A percentile compares a stretch with the other conserved stretches of the same genome.
Evolutionary conservation across 2,797 vertebrate species (phyloP).

Genomic region (Ataeniobius toweri): DNA sequence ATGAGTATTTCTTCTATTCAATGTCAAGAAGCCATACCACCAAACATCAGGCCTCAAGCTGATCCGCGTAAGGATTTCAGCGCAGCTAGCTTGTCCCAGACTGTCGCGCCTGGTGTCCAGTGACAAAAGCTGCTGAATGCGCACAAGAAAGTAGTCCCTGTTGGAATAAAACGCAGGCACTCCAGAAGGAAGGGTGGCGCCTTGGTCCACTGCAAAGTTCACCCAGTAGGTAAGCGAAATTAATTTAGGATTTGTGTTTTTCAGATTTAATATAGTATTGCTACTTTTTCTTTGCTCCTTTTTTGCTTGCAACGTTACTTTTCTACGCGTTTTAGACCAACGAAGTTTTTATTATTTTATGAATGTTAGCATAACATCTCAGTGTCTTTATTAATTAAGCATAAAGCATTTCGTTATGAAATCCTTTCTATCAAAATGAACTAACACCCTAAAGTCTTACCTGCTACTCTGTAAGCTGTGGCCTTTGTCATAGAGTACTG

Average conservation of each 20-base stretch:
- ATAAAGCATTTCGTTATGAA: neutral
- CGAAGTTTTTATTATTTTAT: neutral
- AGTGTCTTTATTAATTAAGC: neutral
- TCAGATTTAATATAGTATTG: neutral
- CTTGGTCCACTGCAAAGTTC: constrained; percentile 71
- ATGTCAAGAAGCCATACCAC: neutral
- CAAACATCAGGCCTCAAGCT: neutral
- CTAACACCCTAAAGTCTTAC: neutral
- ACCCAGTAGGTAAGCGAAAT: constrained; percentile 70
- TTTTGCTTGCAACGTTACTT: neutral
- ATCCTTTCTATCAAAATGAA: neutral
- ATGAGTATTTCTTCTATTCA: neutral
- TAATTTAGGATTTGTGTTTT: neutral
- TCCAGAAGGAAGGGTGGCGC: constrained; percentile 16
- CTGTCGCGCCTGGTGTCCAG: constrained; percentile 31
- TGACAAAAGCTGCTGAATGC: constrained; percentile 22
- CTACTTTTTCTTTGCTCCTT: neutral
- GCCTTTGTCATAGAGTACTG: neutral
- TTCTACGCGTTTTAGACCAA: too few species aligned
- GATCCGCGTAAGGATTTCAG: neutral
- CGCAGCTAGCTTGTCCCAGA: neutral
- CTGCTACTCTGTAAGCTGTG: neutral
- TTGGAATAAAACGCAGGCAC: constrained; percentile 61
- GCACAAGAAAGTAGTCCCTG: constrained; percentile 79
- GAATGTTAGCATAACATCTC: neutral